Conservation (phyloP, 2,888 invertebrate genomes). For the Sclerodermus sp. region DNA sequence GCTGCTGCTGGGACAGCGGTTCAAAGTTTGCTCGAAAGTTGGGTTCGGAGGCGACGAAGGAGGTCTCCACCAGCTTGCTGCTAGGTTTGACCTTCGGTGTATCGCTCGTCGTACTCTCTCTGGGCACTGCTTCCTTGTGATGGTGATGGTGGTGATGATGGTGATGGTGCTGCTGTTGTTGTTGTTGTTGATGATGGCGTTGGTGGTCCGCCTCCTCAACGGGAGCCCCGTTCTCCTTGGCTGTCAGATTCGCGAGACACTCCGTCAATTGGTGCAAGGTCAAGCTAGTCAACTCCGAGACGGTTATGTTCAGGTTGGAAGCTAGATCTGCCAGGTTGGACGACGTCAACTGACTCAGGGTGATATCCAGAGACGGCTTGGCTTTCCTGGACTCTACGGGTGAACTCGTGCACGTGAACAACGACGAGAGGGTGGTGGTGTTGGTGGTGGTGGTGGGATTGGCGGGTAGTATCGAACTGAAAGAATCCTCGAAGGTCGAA, state of each 20-base stretch:
- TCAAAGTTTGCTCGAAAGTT: constrained; percentile 72
- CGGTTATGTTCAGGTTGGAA: constrained; percentile 73
- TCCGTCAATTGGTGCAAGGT: constrained; percentile 84
- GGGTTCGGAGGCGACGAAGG: constrained; percentile 46
- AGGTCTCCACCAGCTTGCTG: constrained; percentile 40
- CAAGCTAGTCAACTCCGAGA: constrained; percentile 78
- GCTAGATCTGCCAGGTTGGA: constrained; percentile 82
- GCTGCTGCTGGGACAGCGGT: constrained; percentile 53
- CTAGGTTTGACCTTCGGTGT: constrained; percentile 32
- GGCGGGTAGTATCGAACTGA: constrained; percentile 45
- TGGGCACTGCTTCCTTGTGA: no score
- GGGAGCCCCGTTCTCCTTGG: constrained; percentile 37
- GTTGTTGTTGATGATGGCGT: no score
- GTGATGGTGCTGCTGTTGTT: no score
- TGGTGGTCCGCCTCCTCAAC: constrained; percentile 1
- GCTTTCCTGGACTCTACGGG: constrained; percentile 32
- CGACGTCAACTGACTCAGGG: constrained; percentile 79
- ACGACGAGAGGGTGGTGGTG: constrained; percentile 43
- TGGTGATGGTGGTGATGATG: no score
- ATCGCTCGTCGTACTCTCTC: constrained; percentile 21
- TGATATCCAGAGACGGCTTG: constrained; percentile 68
- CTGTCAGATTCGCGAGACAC: constrained; percentile 65
- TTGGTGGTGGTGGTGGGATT: no score
- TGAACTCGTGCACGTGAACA: constrained; percentile 37
- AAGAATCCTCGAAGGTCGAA: constrained; percentile 49